Evolutionary conservation across 2,113 vertebrate species (phyloP), one percentile per base, ranked within the genome.

Genomic region (Thryonomys swinderianus): DNA sequence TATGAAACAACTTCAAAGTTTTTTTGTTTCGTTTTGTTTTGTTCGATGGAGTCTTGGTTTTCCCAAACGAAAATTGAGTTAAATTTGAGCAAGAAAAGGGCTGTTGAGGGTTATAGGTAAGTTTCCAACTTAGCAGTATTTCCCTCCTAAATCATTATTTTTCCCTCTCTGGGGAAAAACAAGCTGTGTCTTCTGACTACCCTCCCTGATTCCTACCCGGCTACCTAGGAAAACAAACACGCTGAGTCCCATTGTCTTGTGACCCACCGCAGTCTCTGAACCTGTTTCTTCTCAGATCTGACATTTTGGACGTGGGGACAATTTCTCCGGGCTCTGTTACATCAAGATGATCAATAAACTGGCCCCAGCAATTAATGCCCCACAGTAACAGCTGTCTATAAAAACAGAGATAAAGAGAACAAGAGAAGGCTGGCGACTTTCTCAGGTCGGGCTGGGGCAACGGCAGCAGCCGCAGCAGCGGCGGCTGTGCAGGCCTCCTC

Each of bases 261-360:
- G 98, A 96, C 97, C 97, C 87, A 92, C 97, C 97, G 57, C 96
- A n/a, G 83, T 73, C 80, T 69, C 95, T 25, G 92, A 95, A 96
- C 93, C 98, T 98, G 97, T 76, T 94, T 97, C 66, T 97, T 97
- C 92, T 97, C 97, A 98, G 97, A 96, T 14, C 59, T 98, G 97
- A 97, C 98, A 94, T 98, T 97, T 96, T 92, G 94, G 96, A 93
- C 90, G 3, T 30, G 90, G 84, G 93, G 95, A 92, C 84, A 89
- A 94, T 97, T 97, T 96, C 91, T 95, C 71, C 59, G n/a, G 91
- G 97, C 96, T 97, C 92, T 93, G 85, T 96, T 97, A 97, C 98
- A 95, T 90, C 84, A 90, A 91, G 95, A 97, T 96, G 94, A 98
- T 96, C 98, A 94, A 96, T 96, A 95, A 96, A 91, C 93, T 91